These are phyloP conservation scores for Brachyopa scutellaris DNA, from an alignment of 2,888 invertebrate species.

Conservation along the genomic window DNA sequence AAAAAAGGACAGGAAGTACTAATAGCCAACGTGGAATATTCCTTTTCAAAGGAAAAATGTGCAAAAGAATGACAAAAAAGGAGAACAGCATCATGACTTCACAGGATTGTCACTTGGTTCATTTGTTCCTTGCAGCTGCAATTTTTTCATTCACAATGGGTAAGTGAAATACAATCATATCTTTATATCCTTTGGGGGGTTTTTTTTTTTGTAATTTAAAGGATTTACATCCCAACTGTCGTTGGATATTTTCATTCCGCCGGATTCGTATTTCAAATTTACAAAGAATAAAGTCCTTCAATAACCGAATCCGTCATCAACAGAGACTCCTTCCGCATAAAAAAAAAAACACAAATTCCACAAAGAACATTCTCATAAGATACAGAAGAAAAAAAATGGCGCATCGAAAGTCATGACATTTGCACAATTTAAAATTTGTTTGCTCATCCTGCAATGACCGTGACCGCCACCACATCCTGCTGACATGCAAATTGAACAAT, in stretches of 20 bases:
- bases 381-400: slow-evolving; percentile 13
- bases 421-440: slow-evolving; percentile 71
- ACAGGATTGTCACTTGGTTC: slow-evolving; percentile 66
- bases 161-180: slow-evolving; percentile 33
- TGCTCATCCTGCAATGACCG: slow-evolving; percentile 69
- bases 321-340: neutral
- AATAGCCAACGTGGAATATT: slow-evolving; percentile 18
- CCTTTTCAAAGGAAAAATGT: neutral
- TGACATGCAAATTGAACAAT: slow-evolving; percentile 70
- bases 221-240: slow-evolving; percentile 9
- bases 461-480: slow-evolving; percentile 68
- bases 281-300: neutral
- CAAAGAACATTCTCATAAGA: slow-evolving; percentile 44
- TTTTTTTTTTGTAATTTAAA: neutral
- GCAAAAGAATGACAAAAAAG: slow-evolving; percentile 46
- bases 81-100: slow-evolving; percentile 61
- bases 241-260: too few relatives aligned
- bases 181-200: too few relatives aligned
- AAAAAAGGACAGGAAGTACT: slow-evolving; percentile 26
- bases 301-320: neutral
- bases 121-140: slow-evolving; percentile 66
- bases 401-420: slow-evolving; percentile 69
- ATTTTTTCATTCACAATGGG: slow-evolving; percentile 62
- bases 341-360: neutral
- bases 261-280: too few relatives aligned